Conservation (phyloP, 2,888 invertebrate genomes). For the Ectemnius lituratus region DNA sequence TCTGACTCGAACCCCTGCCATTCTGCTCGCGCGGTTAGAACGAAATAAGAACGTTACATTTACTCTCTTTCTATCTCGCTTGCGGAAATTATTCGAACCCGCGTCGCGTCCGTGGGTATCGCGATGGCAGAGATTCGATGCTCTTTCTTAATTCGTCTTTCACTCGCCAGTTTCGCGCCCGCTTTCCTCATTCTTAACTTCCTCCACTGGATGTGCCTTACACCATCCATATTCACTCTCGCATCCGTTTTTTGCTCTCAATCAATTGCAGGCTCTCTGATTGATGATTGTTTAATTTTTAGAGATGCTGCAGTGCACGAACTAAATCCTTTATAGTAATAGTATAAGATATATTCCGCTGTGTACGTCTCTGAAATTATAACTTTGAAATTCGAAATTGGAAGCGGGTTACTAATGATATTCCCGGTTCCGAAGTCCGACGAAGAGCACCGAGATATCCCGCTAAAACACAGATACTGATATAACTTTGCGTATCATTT, state of each 20-base stretch:
- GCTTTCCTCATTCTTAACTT: neutral
- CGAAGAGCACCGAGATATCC: neutral
- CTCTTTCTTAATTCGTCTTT: constrained; percentile 28
- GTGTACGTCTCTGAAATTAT: too few species aligned
- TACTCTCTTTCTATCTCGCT: constrained; percentile 20
- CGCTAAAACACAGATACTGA: neutral
- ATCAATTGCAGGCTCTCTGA: too few species aligned
- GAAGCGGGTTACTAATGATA: neutral
- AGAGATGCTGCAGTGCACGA: too few species aligned
- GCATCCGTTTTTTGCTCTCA: too few species aligned
- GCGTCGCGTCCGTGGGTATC: constrained; percentile 41
- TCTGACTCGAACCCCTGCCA: constrained; percentile 70
- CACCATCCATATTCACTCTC: neutral
- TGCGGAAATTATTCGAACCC: constrained; percentile 27
- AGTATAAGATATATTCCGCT: too few species aligned
- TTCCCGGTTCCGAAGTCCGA: constrained; percentile 5
- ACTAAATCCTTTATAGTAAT: too few species aligned
- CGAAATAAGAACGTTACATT: constrained; percentile 46
- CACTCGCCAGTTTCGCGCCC: constrained; percentile 18
- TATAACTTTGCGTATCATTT: neutral
- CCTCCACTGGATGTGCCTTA: neutral
- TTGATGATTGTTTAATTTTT: too few species aligned
- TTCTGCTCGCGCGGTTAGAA: constrained; percentile 52
- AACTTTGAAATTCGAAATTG: too few species aligned
- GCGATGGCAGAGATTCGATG: constrained; percentile 66